Conservation (phyloP, 2,797 vertebrate species). For the Acestrorhynchus altus region DNA sequence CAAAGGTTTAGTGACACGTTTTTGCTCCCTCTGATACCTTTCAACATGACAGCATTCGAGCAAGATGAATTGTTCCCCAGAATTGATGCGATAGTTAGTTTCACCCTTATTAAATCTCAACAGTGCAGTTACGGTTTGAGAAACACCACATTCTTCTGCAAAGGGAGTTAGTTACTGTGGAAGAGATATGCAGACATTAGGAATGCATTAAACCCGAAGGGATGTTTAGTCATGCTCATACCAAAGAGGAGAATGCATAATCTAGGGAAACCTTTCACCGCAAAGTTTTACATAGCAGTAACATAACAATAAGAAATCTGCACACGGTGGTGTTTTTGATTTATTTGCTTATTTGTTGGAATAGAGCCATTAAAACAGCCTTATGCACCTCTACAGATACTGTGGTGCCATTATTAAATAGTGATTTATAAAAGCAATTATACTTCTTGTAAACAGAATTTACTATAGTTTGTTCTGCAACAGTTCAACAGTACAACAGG, state of each 20-base stretch:
- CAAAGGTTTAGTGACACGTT: constrained; percentile 66
- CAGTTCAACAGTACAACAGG: too few relatives aligned
- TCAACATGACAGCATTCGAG: constrained; percentile 56
- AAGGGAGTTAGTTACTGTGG: constrained; percentile 10
- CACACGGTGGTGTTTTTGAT: not conserved
- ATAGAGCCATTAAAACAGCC: not conserved
- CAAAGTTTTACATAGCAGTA: not conserved
- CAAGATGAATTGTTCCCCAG: constrained; percentile 62
- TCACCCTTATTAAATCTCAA: constrained; percentile 1
- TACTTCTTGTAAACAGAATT: too few relatives aligned
- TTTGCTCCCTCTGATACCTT: constrained; percentile 40
- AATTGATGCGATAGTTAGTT: not conserved
- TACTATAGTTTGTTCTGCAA: too few relatives aligned
- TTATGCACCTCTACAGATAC: not conserved
- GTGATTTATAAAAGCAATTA: not conserved
- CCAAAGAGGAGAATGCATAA: constrained; percentile 6
- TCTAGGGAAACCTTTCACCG: not conserved
- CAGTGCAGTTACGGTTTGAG: not conserved
- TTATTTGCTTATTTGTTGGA: not conserved
- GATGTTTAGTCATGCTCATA: constrained; percentile 15
- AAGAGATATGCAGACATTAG: not conserved
- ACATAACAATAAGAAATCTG: not conserved
- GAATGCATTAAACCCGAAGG: constrained; percentile 16
- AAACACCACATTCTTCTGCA: not conserved
- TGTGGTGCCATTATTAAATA: not conserved